Evolutionary conservation across 2,113 vertebrate species (phyloP).

Genomic region (Tympanuchus pallidicinctus): DNA sequence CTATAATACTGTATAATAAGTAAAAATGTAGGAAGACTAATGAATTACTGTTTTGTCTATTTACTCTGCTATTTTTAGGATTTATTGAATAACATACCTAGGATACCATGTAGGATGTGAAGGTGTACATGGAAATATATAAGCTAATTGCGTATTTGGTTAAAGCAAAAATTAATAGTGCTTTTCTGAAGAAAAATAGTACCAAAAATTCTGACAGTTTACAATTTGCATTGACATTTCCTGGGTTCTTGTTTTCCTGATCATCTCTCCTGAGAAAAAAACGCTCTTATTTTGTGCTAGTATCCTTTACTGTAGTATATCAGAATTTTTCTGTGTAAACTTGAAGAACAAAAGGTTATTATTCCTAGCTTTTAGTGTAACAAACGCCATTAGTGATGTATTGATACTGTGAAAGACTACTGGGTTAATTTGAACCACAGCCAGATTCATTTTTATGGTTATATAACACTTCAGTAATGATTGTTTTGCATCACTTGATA

Average conservation of each 20-base stretch:
- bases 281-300: background rate
- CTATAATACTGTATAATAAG: conserved; percentile 9
- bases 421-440: background rate
- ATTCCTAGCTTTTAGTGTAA: background rate
- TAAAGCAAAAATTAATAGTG: background rate
- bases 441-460: background rate
- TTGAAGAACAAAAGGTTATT: background rate
- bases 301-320: background rate
- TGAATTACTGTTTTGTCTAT: conserved; percentile 9
- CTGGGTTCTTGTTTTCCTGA: background rate
- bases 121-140: background rate
- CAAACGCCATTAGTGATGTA: background rate
- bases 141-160: background rate
- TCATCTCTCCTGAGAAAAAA: background rate
- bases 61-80: conserved; percentile 15
- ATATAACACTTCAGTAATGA: background rate
- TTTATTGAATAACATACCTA: background rate
- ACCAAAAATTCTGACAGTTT: background rate
- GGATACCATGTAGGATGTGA: background rate
- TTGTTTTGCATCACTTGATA: background rate
- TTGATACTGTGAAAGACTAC: background rate
- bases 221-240: background rate
- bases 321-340: background rate
- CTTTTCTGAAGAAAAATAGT: background rate
- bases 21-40: conserved; percentile 14